Evolutionary conservation across 2,888 invertebrate species (phyloP).

Genomic region (Odontothrips loti): DNA sequence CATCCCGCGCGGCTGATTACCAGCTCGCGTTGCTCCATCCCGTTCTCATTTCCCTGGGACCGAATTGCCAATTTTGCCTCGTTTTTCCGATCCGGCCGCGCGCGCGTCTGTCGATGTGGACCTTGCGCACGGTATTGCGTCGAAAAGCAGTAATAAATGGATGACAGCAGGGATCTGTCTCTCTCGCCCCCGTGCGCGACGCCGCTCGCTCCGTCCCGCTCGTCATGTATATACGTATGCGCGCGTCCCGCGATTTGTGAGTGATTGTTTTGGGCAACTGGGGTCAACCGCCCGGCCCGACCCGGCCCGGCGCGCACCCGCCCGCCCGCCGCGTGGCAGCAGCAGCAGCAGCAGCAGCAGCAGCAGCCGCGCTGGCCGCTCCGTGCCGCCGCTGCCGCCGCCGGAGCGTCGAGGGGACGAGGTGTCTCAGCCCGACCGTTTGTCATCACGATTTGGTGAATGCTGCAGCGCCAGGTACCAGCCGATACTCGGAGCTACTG

Average conservation of each 20-base stretch:
- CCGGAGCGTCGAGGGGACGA: too few relatives aligned
- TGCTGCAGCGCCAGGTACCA: too few relatives aligned
- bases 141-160: conserved; percentile 1
- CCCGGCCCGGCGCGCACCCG: conserved; percentile 12
- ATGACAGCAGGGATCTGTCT: neutral
- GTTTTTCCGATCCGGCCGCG: neutral
- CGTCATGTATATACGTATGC: neutral
- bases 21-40: neutral
- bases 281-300: conserved; percentile 13
- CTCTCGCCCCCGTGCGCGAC: too few relatives aligned
- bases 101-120: neutral
- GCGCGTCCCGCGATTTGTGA: conserved; percentile 2
- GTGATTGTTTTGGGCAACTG: conserved; percentile 24
- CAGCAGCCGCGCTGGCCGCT: neutral
- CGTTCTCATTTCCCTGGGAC: neutral
- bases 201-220: neutral
- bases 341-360: too few relatives aligned
- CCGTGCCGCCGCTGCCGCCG: neutral
- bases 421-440: neutral
- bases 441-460: neutral
- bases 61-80: neutral
- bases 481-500: neutral
- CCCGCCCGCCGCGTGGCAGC: neutral
- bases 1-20: neutral
- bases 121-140: neutral